A percentile compares a stretch with the other conserved stretches of the same genome.
These are phyloP conservation scores for Caerostris darwini DNA, from an alignment of 1,140 invertebrate species.

Conservation along the genomic window DNA sequence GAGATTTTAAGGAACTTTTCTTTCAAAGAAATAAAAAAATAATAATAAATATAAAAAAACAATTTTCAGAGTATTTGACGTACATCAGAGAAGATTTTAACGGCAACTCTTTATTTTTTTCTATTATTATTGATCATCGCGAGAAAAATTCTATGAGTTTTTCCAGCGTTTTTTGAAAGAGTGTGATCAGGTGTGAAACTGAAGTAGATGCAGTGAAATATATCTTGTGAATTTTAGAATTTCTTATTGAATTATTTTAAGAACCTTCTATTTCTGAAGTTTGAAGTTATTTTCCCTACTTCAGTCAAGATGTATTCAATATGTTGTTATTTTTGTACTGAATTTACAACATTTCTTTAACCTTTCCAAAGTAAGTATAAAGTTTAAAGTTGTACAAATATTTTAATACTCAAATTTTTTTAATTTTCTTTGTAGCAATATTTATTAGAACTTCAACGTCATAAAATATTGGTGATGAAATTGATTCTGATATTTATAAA, in stretches of 20 bases:
- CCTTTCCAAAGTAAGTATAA: too few relatives aligned
- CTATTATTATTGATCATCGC: slow-evolving; percentile 41
- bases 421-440: too few relatives aligned
- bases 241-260: slow-evolving; percentile 51
- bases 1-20: slow-evolving; percentile 28
- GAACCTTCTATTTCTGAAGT: neutral
- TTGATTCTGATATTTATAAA: too few relatives aligned
- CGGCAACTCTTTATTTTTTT: neutral
- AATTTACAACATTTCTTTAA: too few relatives aligned
- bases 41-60: neutral
- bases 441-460: too few relatives aligned
- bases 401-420: too few relatives aligned
- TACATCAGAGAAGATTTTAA: neutral
- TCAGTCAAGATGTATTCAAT: too few relatives aligned
- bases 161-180: neutral
- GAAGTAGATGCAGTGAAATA: slow-evolving; percentile 16
- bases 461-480: too few relatives aligned
- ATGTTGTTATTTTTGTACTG: too few relatives aligned
- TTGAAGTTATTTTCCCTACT: too few relatives aligned
- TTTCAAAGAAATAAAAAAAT: neutral
- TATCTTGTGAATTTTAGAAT: slow-evolving; percentile 53
- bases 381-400: too few relatives aligned
- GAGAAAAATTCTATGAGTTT: slow-evolving; percentile 20
- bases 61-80: slow-evolving; percentile 26
- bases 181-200: slow-evolving; percentile 62